These are phyloP conservation scores for Lampris megalopsis DNA, from an alignment of 2,113 vertebrate species.

Conservation along the genomic window DNA sequence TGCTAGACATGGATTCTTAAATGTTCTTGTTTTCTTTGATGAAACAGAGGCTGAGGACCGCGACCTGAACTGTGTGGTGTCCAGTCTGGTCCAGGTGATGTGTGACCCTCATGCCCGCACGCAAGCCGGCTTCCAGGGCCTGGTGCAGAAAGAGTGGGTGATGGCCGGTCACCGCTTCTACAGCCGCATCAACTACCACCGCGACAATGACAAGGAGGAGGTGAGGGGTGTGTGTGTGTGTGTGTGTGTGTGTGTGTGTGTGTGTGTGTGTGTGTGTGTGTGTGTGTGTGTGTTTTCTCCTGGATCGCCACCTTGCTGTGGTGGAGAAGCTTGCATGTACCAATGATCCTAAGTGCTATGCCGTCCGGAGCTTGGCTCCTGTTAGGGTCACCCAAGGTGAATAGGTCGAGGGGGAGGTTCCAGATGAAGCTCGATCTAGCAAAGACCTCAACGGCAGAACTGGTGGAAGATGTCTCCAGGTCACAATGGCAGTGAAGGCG, in stretches of 20 bases:
- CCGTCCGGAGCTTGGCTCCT: too few relatives aligned
- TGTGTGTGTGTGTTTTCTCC: background rate
- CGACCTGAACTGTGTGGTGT: conserved; percentile 91
- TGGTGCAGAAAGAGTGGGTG: conserved; percentile 96
- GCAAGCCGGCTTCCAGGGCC: conserved; percentile 88
- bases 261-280: background rate
- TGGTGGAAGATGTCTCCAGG: too few relatives aligned
- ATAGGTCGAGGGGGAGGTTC: too few relatives aligned
- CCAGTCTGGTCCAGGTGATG: conserved; percentile 93
- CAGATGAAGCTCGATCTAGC: too few relatives aligned
- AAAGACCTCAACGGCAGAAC: too few relatives aligned
- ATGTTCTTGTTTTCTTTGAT: background rate
- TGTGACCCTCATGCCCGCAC: conserved; percentile 88
- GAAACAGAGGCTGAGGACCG: conserved; percentile 89
- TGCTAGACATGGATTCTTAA: too few relatives aligned
- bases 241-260: background rate
- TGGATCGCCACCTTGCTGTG: too few relatives aligned
- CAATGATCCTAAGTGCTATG: too few relatives aligned
- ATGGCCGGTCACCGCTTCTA: conserved; percentile 91
- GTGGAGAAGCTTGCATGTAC: too few relatives aligned
- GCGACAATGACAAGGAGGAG: conserved; percentile 85
- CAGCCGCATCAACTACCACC: conserved; percentile 82
- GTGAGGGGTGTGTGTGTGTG: conserved; percentile 61
- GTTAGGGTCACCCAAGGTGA: too few relatives aligned
- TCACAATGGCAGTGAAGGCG: too few relatives aligned